A percentile compares a stretch with the other conserved stretches of the same genome.
phyloP scores from a whole-genome alignment of 1,140 invertebrate genomes.

The Drosophila sproati region DNA sequence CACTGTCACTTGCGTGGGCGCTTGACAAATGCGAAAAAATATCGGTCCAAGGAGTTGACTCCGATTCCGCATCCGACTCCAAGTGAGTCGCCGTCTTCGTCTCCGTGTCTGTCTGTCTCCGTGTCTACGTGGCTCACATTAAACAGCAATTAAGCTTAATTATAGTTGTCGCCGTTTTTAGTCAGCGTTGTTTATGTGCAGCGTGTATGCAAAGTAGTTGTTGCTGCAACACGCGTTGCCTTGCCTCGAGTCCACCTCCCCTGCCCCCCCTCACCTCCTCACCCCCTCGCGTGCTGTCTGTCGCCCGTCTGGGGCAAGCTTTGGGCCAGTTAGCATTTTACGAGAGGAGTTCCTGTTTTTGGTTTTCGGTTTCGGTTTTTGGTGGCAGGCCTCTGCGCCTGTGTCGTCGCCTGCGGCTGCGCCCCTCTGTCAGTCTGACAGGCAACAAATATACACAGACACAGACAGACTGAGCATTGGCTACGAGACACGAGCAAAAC shows the following conservation, averaged over 20 bases:
- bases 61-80: neutral
- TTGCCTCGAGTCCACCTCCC: neutral
- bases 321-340: conserved; percentile 67
- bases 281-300: conserved; percentile 18
- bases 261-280: neutral
- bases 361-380: conserved; percentile 37
- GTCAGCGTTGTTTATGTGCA: conserved; percentile 69
- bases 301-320: conserved; percentile 14
- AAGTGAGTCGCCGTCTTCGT: conserved; percentile 5
- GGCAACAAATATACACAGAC: conserved; percentile 34
- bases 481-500: conserved; percentile 65
- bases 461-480: conserved; percentile 25
- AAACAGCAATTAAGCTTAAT: conserved; percentile 84
- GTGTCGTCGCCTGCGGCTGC: conserved; percentile 19
- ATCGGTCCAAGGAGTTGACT: neutral
- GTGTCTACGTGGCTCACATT: conserved; percentile 60
- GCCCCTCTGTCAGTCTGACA: conserved; percentile 58
- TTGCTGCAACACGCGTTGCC: conserved; percentile 48
- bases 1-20: conserved; percentile 49
- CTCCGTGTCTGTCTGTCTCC: conserved; percentile 20
- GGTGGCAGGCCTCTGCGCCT: no score
- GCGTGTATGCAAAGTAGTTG: conserved; percentile 78
- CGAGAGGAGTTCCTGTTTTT: conserved; percentile 70
- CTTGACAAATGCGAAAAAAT: conserved; percentile 46
- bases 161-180: conserved; percentile 83